Percentiles rank a stretch among this genome's conserved stretches.
These are phyloP conservation scores for Bilobella aurantiaca DNA, from an alignment of 1,140 invertebrate genomes.

Conservation along the genomic window DNA sequence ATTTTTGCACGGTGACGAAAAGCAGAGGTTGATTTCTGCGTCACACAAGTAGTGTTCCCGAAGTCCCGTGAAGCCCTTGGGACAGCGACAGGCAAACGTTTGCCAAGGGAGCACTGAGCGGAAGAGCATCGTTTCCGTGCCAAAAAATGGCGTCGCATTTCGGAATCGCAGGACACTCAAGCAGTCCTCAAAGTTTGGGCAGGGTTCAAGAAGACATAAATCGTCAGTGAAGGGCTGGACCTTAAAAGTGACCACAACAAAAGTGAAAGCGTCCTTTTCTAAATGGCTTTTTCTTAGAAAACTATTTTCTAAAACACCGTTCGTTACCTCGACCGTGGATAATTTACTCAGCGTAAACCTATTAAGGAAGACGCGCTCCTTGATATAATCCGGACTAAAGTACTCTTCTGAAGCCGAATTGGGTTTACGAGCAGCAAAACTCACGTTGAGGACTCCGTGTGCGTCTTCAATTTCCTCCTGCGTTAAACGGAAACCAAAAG, in stretches of 20 bases:
- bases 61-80: slow-evolving; percentile 50
- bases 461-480: slow-evolving; percentile 78
- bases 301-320: neutral
- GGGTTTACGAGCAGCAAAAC: slow-evolving; percentile 75
- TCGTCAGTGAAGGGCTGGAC: slow-evolving; percentile 95
- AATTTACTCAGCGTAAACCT: slow-evolving; percentile 70
- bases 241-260: slow-evolving; percentile 41
- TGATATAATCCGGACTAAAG: slow-evolving; percentile 74
- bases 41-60: slow-evolving; percentile 88
- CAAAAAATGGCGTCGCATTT: slow-evolving; percentile 83
- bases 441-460: slow-evolving; percentile 81
- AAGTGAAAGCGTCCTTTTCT: slow-evolving; percentile 8
- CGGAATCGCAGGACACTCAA: slow-evolving; percentile 84
- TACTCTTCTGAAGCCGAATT: slow-evolving; percentile 58
- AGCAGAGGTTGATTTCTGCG: slow-evolving; percentile 93
- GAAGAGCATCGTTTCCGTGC: slow-evolving; percentile 82
- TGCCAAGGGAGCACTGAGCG: slow-evolving; percentile 89
- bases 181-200: slow-evolving; percentile 90
- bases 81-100: slow-evolving; percentile 68
- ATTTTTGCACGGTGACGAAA: slow-evolving; percentile 85
- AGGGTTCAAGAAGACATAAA: slow-evolving; percentile 89
- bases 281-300: neutral
- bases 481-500: neutral
- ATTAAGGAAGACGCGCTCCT: slow-evolving; percentile 88
- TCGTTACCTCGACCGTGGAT: slow-evolving; percentile 66